Percentiles rank a stretch among this genome's conserved stretches.
phyloP scores from a whole-genome alignment of 2,888 invertebrate species.

The Drosophila aldrichi region DNA sequence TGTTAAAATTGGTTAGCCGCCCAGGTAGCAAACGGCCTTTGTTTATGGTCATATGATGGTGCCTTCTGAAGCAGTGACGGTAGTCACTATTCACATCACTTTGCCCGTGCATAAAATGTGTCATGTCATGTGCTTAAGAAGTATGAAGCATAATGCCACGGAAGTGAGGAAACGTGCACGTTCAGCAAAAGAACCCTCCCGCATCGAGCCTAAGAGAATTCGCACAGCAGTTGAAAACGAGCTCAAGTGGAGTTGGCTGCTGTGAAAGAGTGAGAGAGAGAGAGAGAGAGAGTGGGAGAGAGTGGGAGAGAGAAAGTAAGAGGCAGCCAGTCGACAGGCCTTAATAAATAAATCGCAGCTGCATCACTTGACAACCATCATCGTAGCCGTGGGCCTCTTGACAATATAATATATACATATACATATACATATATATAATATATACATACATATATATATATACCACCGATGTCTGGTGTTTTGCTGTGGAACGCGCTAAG shows the following conservation, averaged over 20 bases:
- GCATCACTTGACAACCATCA: slow-evolving; percentile 57
- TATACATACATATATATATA: background rate
- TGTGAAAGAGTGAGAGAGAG: background rate
- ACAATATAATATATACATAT: slow-evolving; percentile 32
- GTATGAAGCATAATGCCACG: slow-evolving; percentile 53
- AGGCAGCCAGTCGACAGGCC: slow-evolving; percentile 27
- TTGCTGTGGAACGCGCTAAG: slow-evolving; percentile 62
- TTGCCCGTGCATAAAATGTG: slow-evolving; percentile 63
- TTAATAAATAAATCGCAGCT: slow-evolving; percentile 76
- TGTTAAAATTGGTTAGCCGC: slow-evolving; percentile 20
- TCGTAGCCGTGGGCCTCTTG: slow-evolving; percentile 45
- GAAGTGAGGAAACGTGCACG: slow-evolving; percentile 57
- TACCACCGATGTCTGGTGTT: slow-evolving; percentile 62
- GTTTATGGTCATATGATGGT: slow-evolving; percentile 45
- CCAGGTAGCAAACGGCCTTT: slow-evolving; percentile 48
- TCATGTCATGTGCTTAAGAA: slow-evolving; percentile 70
- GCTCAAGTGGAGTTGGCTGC: slow-evolving; percentile 36
- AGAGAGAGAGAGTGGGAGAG: no score
- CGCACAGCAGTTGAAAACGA: slow-evolving; percentile 44
- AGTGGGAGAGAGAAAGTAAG: background rate
- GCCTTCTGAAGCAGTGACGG: background rate
- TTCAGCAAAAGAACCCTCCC: slow-evolving; percentile 19
- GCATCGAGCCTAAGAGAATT: slow-evolving; percentile 22
- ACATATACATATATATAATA: slow-evolving; percentile 19
- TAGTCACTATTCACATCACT: slow-evolving; percentile 62